A percentile compares a stretch with the other conserved stretches of the same genome.
phyloP scores from a whole-genome alignment of 2,797 vertebrate species.

The Trachops cirrhosus region DNA sequence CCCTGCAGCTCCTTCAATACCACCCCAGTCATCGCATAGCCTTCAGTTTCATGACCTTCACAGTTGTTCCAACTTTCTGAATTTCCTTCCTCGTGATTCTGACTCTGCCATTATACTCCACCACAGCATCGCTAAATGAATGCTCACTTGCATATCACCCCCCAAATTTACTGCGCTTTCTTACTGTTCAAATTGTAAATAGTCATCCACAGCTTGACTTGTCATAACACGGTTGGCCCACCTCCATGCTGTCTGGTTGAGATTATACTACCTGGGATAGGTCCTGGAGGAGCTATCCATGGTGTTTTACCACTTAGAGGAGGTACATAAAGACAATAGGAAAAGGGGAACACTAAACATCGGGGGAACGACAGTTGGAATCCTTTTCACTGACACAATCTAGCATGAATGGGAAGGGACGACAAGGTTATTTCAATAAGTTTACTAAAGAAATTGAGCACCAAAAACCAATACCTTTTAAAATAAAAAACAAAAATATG shows the following conservation, averaged over 20 bases:
- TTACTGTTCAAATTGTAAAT: neutral
- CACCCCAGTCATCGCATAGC: neutral
- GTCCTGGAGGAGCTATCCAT: neutral
- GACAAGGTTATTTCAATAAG: neutral
- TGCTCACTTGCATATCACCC: neutral
- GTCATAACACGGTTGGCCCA: neutral
- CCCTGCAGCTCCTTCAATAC: neutral
- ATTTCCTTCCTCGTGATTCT: neutral
- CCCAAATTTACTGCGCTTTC: neutral
- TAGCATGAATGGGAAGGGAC: neutral
- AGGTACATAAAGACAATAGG: neutral
- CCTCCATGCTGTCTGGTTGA: neutral
- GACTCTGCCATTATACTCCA: neutral
- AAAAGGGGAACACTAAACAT: neutral
- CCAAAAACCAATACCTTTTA: neutral
- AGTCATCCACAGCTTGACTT: neutral
- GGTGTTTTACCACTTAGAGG: neutral
- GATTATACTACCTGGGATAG: neutral
- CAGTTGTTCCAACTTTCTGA: neutral
- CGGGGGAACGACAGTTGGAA: neutral
- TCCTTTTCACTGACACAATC: neutral
- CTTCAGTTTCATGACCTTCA: neutral
- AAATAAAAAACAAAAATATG: neutral
- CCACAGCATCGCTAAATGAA: neutral
- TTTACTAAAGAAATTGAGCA: neutral